Evolutionary conservation across 1,140 invertebrate genomes (phyloP).

Genomic region (Grapholita molesta): DNA sequence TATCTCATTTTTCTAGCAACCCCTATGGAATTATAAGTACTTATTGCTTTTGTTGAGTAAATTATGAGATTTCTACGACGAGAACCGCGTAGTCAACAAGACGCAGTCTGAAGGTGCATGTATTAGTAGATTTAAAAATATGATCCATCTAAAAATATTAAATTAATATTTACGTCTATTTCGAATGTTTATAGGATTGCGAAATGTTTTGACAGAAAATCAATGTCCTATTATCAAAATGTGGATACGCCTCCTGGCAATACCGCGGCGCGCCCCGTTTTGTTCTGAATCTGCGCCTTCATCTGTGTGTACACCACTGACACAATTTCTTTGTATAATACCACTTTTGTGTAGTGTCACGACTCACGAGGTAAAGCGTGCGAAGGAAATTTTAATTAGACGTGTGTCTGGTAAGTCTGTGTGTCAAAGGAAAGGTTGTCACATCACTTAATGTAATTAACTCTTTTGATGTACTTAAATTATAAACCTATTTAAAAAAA

Average conservation of each 20-base stretch:
- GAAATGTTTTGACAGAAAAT: not conserved
- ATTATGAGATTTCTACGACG: not conserved
- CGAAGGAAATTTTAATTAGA: slow-evolving; percentile 29
- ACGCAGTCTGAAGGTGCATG: not conserved
- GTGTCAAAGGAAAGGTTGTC: slow-evolving; percentile 20
- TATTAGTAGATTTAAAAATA: not conserved
- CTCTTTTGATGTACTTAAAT: not conserved
- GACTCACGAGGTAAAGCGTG: slow-evolving; percentile 30
- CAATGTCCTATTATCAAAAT: not conserved
- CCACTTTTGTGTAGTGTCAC: slow-evolving; percentile 42
- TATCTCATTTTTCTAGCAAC: not conserved
- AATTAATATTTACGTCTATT: not conserved
- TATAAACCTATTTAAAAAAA: not conserved
- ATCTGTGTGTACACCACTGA: slow-evolving; percentile 37
- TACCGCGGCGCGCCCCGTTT: not conserved
- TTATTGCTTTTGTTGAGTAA: not conserved
- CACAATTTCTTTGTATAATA: slow-evolving; percentile 54
- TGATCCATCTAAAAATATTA: not conserved
- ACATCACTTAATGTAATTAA: not conserved
- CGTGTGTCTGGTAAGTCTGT: slow-evolving; percentile 18
- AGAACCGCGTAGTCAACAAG: not conserved
- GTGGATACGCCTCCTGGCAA: not conserved
- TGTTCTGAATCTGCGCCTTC: not conserved
- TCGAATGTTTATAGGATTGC: not conserved
- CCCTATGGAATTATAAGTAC: not conserved